Evolutionary conservation across 2,113 vertebrate genomes (phyloP).

Genomic region (Epinephelus lanceolatus): DNA sequence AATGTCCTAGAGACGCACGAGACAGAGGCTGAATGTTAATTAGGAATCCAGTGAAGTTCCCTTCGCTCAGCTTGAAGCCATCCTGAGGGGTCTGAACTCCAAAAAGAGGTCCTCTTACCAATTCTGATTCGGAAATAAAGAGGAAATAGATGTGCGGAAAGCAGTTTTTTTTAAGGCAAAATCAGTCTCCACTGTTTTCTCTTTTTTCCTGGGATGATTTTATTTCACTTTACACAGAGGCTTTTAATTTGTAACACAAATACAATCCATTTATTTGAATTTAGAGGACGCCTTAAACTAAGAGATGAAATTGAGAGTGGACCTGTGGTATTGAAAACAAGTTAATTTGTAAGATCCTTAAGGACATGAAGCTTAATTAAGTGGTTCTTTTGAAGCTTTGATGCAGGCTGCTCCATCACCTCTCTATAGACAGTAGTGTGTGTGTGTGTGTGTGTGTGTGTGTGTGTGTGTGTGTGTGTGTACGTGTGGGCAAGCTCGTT

Average conservation of each 20-base stretch:
- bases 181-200: slow-evolving; percentile 7
- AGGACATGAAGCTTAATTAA: slow-evolving; percentile 78
- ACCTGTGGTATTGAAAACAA: slow-evolving; percentile 68
- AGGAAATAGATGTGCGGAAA: slow-evolving; percentile 51
- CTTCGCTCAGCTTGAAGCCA: slow-evolving; percentile 76
- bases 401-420: slow-evolving; percentile 71
- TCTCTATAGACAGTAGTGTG: slow-evolving; percentile 44
- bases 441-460: slow-evolving; percentile 33
- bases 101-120: slow-evolving; percentile 62
- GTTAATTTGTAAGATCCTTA: slow-evolving; percentile 77
- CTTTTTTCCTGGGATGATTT: slow-evolving; percentile 21
- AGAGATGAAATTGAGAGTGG: slow-evolving; percentile 60
- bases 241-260: slow-evolving; percentile 51
- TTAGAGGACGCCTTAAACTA: slow-evolving; percentile 33
- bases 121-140: slow-evolving; percentile 40
- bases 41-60: slow-evolving; percentile 77
- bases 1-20: slow-evolving; percentile 69
- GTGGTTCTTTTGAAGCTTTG: slow-evolving; percentile 76
- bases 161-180: slow-evolving; percentile 1
- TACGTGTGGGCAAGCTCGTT: not conserved
- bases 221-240: slow-evolving; percentile 24
- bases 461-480: slow-evolving; percentile 35
- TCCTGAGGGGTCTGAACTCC: slow-evolving; percentile 78
- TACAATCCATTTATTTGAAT: slow-evolving; percentile 40
- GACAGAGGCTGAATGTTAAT: slow-evolving; percentile 84